phyloP scores from a whole-genome alignment of 2,113 vertebrate species.

The Apodemus sylvaticus region DNA sequence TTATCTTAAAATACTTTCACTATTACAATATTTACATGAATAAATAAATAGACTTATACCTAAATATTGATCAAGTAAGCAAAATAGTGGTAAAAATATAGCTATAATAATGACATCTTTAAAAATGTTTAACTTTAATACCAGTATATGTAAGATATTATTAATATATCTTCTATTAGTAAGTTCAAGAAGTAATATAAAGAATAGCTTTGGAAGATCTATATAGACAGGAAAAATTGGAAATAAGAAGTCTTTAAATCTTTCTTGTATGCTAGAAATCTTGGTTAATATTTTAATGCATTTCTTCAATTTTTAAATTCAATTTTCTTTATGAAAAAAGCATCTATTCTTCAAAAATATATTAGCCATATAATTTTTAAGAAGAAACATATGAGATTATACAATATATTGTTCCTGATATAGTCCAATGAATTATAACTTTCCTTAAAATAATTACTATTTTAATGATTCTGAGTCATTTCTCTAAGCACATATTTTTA shows the following conservation, averaged over 20 bases:
- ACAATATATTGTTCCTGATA: neutral
- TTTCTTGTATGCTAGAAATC: neutral
- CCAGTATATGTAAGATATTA: neutral
- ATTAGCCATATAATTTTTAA: neutral
- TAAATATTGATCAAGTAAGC: neutral
- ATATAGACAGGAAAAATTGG: neutral
- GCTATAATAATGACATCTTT: neutral
- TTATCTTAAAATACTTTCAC: neutral
- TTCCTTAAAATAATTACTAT: neutral
- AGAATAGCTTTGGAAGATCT: neutral
- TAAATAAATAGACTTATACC: neutral
- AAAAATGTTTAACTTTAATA: neutral
- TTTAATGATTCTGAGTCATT: neutral
- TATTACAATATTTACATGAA: neutral
- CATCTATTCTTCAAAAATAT: neutral
- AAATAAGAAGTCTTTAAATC: neutral
- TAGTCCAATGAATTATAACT: neutral
- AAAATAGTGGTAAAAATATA: neutral
- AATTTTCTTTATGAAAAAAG: neutral
- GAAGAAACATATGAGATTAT: neutral
- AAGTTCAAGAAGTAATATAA: neutral
- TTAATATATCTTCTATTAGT: neutral
- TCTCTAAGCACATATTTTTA: neutral
- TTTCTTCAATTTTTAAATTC: neutral
- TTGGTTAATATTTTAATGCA: neutral